Base-by-base conservation (phyloP, 2,113 vertebrate genomes). In the Ammodytes dubius region DNA sequence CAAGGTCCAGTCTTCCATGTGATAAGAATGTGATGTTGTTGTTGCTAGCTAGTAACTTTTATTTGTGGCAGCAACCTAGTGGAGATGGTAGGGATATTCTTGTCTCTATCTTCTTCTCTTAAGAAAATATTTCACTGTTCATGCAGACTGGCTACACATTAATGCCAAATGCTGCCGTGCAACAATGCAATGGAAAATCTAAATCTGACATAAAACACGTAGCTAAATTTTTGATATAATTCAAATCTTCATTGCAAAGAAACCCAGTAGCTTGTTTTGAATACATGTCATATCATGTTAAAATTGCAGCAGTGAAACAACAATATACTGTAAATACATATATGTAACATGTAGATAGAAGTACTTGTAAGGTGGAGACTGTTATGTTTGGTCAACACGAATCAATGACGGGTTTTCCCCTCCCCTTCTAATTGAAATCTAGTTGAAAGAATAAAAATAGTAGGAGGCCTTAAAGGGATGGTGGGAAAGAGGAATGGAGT, bases 361-460 rank as follows among this genome's bases (percentile, higher is more conserved):
- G 13, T 11, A 39, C 15, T 69, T 40, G 2, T 19, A 49, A 47
- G 15, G 17, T 47, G 7, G 4, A 47, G 10, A 47, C 2, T 35
- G 17, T 2, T 27, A 70, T 13, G 35, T 43, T 39, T 9, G 8
- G 42, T 40, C 14, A 74, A 47, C 27, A 42, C 1, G 17, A n/a
- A 56, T 59, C 6, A 60, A 65, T 49, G 4, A 27, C 4, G 1
- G 4, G 17, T 37, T 15, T 58, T 12, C 14, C 39, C 4, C 3
- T 8, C 35, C 14, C 39, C 4, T 4, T 8, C 35, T n/a, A 56
- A 79, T 64, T 15, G 10, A 78, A 71, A 76, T 64, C 65, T 52
- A 68, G 56, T 70, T 6, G 2, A 69, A 58, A 58, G 4, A 63
- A 45, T 67, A 71, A 43, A 83, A 82, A 81, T 82, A 85, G 78